Evolutionary conservation across 2,797 vertebrate genomes (phyloP), one percentile per base, ranked within the genome.

Genomic region (Syndactyla subalaris): DNA sequence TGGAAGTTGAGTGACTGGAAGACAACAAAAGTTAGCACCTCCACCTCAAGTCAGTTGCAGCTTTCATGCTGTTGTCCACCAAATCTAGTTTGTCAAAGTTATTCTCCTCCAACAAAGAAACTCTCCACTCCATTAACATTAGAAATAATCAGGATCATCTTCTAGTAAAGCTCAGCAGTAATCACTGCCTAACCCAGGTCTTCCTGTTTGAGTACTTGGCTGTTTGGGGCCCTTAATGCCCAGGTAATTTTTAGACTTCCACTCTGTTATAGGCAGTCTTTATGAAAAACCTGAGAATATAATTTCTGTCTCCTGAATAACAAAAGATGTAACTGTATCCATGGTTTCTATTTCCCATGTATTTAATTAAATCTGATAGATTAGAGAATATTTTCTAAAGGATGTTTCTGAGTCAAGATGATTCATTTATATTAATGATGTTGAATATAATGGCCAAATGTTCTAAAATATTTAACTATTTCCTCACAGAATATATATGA

Each of bases 221-320:
- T 54, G 29, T 46, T 48, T 30, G 38, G 14, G 18, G 11, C 38
- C 16, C 11, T 58, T n/a, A 9, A 43, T 68, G 20, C 5, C 12
- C 18, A 66, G 14, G 17, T 2, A 67, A 20, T 24, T 75, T 72
- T 82, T 19, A 39, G 30, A 21, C 1, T 52, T 34, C 11, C 4
- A 30, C 4, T 3, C 3, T 46, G 14, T 43, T 66, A 13, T 5
- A 57, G 3, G 5, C 3, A 2, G 3, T 29, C 9, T 62, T 51
- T 15, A 29, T 38, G 13, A 17, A 29, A 71, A 88, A 88, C 8
- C 0, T 34, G 21, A 68, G 34, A 67, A 67, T 34, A 41, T 14
- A 2, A 15, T 49, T 88, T 55, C 29, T 61, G 5, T 46, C 14
- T 54, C 41, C 26, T 66, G 36, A 73, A 14, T 32, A 62, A 32